Evolutionary conservation across 2,888 invertebrate species (phyloP).

Genomic region (Hartigia nigra): DNA sequence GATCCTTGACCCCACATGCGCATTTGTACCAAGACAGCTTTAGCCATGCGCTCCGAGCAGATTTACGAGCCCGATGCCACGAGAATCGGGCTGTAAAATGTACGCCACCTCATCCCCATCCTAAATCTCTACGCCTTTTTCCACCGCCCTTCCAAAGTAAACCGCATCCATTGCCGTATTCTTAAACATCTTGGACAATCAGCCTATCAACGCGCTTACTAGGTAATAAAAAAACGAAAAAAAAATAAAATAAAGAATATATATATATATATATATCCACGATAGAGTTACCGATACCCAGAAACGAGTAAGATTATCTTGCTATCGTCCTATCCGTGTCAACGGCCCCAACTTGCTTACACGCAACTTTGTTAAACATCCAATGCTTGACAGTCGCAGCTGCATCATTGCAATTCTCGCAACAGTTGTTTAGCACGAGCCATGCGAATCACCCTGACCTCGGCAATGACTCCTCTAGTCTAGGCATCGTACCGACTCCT

Average conservation of each 20-base stretch:
- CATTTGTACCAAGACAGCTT: neutral
- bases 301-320: neutral
- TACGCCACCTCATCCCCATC: neutral
- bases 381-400: neutral
- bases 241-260: neutral
- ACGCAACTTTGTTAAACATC: neutral
- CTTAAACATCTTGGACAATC: neutral
- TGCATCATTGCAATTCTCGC: neutral
- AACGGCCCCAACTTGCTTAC: neutral
- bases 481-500: neutral
- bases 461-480: constrained; percentile 34
- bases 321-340: neutral
- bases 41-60: neutral
- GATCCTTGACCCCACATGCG: constrained; percentile 6
- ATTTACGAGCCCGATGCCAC: neutral
- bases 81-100: constrained; percentile 1
- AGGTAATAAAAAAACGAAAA: neutral
- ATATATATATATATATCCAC: neutral
- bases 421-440: neutral
- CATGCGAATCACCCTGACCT: constrained; percentile 35
- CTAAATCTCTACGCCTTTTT: neutral
- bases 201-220: neutral
- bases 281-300: neutral
- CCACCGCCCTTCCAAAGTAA: neutral
- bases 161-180: neutral